A percentile compares a stretch with the other conserved stretches of the same genome.
These are phyloP conservation scores for Spilosoma lubricipeda DNA, from an alignment of 2,888 invertebrate genomes.

Conservation along the genomic window DNA sequence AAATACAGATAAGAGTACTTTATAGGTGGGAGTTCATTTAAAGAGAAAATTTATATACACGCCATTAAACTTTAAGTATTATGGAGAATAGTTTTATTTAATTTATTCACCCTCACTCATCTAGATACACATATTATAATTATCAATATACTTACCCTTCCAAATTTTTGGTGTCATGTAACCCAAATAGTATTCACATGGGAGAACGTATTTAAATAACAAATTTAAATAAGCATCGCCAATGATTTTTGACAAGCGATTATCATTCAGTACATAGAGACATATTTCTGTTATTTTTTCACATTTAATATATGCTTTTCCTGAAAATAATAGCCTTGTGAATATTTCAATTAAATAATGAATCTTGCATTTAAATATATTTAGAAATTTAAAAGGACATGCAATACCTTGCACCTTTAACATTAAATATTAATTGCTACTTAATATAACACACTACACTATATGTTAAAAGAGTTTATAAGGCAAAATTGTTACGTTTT, in stretches of 20 bases:
- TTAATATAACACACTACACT: too few relatives aligned
- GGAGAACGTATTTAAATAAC: slow-evolving; percentile 84
- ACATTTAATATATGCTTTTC: slow-evolving; percentile 73
- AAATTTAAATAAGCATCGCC: slow-evolving; percentile 86
- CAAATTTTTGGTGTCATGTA: slow-evolving; percentile 83
- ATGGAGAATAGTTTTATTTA: neutral
- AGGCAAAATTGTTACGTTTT: too few relatives aligned
- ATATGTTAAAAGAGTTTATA: too few relatives aligned
- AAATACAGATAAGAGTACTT: neutral
- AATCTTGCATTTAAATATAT: neutral
- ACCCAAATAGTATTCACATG: slow-evolving; percentile 81
- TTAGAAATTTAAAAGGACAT: neutral
- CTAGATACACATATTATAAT: neutral
- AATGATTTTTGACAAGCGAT: slow-evolving; percentile 64
- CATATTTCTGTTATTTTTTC: slow-evolving; percentile 73
- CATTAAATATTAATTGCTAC: too few relatives aligned
- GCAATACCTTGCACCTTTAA: neutral
- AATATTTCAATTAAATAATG: neutral
- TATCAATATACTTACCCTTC: slow-evolving; percentile 77
- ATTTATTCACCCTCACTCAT: neutral
- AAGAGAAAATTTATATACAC: neutral
- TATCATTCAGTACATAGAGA: slow-evolving; percentile 71
- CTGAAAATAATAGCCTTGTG: slow-evolving; percentile 51
- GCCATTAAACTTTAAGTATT: neutral
- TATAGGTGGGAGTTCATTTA: neutral